phyloP scores from a whole-genome alignment of 2,797 vertebrate species.

The Anas capensis region DNA sequence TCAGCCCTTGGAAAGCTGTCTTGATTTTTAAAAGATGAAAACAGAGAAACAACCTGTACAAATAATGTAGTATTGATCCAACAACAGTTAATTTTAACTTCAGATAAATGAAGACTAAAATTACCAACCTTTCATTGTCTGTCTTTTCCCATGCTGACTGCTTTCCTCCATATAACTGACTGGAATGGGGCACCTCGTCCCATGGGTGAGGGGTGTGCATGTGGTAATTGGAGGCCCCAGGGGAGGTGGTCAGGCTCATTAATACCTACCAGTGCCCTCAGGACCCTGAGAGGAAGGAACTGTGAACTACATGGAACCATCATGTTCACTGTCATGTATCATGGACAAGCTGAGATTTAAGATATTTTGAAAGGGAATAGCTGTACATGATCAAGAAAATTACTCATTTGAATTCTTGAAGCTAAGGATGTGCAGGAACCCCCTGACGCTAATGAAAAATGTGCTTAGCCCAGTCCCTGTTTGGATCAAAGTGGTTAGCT shows the following conservation, averaged over 20 bases:
- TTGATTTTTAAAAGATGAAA: constrained; percentile 47
- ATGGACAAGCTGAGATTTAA: background rate
- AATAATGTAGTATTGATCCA: background rate
- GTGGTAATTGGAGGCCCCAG: background rate
- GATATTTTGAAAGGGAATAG: background rate
- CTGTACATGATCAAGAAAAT: background rate
- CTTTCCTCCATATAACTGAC: background rate
- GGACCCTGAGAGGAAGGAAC: background rate
- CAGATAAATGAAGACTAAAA: background rate
- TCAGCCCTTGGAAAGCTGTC: background rate
- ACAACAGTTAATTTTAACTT: constrained; percentile 40
- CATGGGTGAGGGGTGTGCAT: background rate
- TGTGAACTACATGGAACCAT: rapidly evolving
- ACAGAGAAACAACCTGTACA: background rate
- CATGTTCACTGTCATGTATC: too few relatives aligned
- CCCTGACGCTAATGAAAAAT: background rate
- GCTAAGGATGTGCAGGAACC: background rate
- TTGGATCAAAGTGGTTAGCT: background rate
- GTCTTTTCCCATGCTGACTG: background rate
- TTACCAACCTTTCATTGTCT: constrained; percentile 33
- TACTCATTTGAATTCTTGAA: background rate
- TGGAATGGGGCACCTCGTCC: background rate
- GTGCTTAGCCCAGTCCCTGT: background rate
- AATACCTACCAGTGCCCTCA: background rate
- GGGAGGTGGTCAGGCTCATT: background rate